These are phyloP conservation scores for Alectura lathami DNA, from an alignment of 2,113 vertebrate genomes.

Conservation along the genomic window DNA sequence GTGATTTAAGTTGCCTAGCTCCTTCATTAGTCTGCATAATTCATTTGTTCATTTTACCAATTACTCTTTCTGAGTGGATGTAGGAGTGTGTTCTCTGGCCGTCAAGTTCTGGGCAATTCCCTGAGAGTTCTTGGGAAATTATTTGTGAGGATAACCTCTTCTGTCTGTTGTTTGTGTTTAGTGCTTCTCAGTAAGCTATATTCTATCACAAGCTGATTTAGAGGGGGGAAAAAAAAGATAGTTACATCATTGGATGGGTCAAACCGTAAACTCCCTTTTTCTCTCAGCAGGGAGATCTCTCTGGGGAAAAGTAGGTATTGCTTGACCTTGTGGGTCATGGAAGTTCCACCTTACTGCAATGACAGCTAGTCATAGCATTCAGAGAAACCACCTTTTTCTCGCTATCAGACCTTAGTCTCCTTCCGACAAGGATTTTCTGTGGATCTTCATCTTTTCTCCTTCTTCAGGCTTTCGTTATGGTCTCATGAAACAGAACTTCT, in stretches of 20 bases:
- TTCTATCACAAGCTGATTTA: background rate
- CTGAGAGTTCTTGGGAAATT: background rate
- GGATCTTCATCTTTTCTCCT: background rate
- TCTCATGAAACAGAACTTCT: background rate
- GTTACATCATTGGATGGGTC: background rate
- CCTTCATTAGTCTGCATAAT: conserved; percentile 4
- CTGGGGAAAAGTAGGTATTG: background rate
- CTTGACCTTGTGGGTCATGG: background rate
- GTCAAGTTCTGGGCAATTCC: background rate
- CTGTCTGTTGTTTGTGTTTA: background rate
- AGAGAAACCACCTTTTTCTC: background rate
- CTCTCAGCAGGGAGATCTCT: background rate
- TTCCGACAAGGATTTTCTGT: background rate
- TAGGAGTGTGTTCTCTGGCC: background rate
- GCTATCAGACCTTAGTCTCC: background rate
- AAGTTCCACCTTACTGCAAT: background rate
- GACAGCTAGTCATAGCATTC: background rate
- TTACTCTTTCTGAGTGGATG: background rate
- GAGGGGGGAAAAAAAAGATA: background rate
- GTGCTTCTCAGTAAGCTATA: background rate
- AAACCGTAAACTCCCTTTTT: background rate
- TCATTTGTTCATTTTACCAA: background rate
- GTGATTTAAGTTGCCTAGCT: background rate
- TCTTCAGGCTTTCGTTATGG: background rate
- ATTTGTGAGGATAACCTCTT: background rate